phyloP scores from a whole-genome alignment of 2,888 invertebrate species.

The Fissipunctia ypsillon region DNA sequence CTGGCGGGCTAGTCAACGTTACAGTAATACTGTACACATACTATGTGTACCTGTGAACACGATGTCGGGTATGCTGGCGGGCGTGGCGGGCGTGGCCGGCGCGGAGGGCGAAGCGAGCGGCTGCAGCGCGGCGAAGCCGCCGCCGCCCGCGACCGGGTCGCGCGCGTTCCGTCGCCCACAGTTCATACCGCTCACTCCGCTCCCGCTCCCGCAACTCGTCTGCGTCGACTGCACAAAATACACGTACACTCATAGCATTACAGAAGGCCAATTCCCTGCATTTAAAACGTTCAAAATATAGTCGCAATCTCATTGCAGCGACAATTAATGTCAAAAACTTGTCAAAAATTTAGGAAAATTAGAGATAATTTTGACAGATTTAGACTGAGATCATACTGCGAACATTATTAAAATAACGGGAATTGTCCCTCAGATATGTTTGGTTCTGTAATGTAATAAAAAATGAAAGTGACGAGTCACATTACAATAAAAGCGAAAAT shows the following conservation, averaged over 20 bases:
- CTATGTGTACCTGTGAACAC: slow-evolving; percentile 93
- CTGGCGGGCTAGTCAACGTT: neutral
- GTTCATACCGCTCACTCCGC: slow-evolving; percentile 68
- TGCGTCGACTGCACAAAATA: slow-evolving; percentile 63
- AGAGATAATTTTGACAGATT: neutral
- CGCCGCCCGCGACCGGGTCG: slow-evolving; percentile 89
- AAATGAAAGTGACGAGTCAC: neutral
- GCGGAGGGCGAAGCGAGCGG: slow-evolving; percentile 82
- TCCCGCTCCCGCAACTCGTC: slow-evolving; percentile 60
- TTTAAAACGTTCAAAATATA: neutral
- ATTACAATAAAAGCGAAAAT: neutral
- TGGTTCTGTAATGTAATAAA: too few relatives aligned
- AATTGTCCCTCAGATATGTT: neutral
- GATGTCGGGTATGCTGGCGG: slow-evolving; percentile 95
- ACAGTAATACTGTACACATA: too few relatives aligned
- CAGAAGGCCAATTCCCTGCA: neutral
- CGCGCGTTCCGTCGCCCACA: slow-evolving; percentile 73
- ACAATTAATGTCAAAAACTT: neutral
- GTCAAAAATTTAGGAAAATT: neutral
- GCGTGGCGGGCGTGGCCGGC: slow-evolving; percentile 91
- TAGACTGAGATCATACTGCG: neutral
- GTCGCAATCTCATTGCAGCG: neutral
- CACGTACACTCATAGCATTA: neutral
- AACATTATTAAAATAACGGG: neutral
- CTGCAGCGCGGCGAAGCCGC: slow-evolving; percentile 90